A percentile compares a stretch with the other conserved stretches of the same genome.
Evolutionary conservation across 1,140 invertebrate species (phyloP).

Genomic region (Linepithema humile): DNA sequence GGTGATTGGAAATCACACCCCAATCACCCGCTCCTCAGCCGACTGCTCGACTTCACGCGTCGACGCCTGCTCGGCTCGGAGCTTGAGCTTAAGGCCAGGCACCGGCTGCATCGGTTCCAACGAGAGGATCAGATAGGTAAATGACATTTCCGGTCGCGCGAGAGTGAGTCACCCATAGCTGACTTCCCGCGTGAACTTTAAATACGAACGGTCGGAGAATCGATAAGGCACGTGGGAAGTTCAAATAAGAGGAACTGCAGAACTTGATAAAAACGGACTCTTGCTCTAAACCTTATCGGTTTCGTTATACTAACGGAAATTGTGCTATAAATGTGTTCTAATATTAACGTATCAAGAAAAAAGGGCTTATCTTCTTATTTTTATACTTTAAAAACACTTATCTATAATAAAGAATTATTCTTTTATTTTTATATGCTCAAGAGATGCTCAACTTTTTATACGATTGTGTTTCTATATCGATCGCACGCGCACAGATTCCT

Average conservation of each 20-base stretch:
- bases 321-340: background rate
- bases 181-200: background rate
- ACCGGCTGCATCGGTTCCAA: slow-evolving; percentile 87
- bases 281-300: background rate
- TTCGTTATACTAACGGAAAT: background rate
- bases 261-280: no score
- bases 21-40: slow-evolving; percentile 90
- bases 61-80: slow-evolving; percentile 92
- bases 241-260: background rate
- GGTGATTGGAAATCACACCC: slow-evolving; percentile 98
- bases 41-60: slow-evolving; percentile 93
- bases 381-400: no score
- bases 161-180: background rate
- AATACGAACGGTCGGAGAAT: background rate
- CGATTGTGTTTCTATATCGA: no score
- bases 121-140: slow-evolving; percentile 84
- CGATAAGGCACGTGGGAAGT: background rate
- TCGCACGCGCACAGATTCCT: no score
- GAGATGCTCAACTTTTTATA: background rate
- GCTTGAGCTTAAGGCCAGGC: slow-evolving; percentile 91
- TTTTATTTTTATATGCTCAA: background rate
- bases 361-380: no score
- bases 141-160: background rate
- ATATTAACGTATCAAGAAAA: background rate
- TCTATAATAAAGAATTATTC: background rate